Evolutionary conservation across 2,888 invertebrate genomes (phyloP).

Genomic region (Chaetogeoica ovagalla): DNA sequence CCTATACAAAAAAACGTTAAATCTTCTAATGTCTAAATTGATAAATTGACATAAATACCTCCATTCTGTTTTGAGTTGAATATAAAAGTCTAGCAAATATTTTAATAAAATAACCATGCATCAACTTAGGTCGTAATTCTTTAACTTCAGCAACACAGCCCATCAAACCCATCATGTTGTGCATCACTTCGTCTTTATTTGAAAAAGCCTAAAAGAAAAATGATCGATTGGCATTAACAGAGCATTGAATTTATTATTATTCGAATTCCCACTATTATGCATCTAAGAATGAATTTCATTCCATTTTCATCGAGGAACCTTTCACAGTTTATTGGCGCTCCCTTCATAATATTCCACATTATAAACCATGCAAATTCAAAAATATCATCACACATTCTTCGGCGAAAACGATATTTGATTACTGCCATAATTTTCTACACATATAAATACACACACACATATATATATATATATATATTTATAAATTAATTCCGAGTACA

Average conservation of each 20-base stretch:
- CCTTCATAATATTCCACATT: conserved; percentile 98
- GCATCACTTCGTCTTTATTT: conserved; percentile 82
- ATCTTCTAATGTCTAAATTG: neutral
- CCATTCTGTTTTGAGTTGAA: conserved; percentile 88
- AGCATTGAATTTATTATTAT: neutral
- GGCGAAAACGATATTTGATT: conserved; percentile 77
- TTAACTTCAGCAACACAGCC: conserved; percentile 97
- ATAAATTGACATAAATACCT: conserved; percentile 69
- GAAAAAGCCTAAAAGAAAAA: conserved; percentile 72
- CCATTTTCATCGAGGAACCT: conserved; percentile 86
- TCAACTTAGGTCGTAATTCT: conserved; percentile 76
- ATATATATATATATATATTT: too few species aligned
- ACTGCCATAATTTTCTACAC: conserved; percentile 70
- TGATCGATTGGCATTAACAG: neutral
- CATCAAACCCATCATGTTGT: conserved; percentile 97
- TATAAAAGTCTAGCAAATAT: conserved; percentile 86
- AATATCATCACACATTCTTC: conserved; percentile 86
- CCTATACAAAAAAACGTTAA: conserved; percentile 61
- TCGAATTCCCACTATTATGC: conserved; percentile 71
- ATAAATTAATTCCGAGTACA: neutral
- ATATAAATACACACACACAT: conserved; percentile 4
- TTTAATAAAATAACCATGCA: conserved; percentile 80
- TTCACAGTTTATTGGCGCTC: conserved; percentile 91
- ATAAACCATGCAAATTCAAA: conserved; percentile 98
- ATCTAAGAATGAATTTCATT: conserved; percentile 86